Conservation (phyloP, 2,888 invertebrate genomes). For the Plagiodera versicolora region DNA sequence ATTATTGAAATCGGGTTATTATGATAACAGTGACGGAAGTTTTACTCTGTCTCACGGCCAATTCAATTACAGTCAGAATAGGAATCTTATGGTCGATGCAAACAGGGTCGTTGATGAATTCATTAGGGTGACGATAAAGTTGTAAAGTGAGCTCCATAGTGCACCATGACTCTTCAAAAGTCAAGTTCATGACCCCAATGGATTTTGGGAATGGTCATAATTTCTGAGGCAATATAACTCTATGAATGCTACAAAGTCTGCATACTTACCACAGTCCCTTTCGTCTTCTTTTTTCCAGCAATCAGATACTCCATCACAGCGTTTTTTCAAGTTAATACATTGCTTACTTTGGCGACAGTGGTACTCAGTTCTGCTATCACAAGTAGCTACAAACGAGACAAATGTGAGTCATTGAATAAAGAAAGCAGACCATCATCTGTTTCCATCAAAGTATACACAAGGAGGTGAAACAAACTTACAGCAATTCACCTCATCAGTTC, state of each 20-base stretch:
- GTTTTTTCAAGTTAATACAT: slow-evolving; percentile 63
- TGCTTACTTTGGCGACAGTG: slow-evolving; percentile 65
- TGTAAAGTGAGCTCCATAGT: too few species aligned
- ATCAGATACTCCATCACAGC: slow-evolving; percentile 68
- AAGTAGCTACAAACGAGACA: slow-evolving; percentile 52
- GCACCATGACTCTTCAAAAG: too few species aligned
- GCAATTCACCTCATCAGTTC: slow-evolving; percentile 75
- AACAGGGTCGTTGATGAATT: too few species aligned
- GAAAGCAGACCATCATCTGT: too few species aligned
- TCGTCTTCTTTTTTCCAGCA: slow-evolving; percentile 77
- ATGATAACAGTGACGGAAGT: background rate
- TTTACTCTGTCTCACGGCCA: background rate
- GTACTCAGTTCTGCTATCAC: slow-evolving; percentile 54
- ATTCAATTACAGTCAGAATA: background rate
- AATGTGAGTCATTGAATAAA: background rate
- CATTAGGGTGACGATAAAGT: too few species aligned
- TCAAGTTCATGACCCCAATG: too few species aligned
- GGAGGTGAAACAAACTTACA: slow-evolving; percentile 61
- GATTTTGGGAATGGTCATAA: too few species aligned
- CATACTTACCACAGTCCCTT: slow-evolving; percentile 71
- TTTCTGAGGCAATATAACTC: too few species aligned
- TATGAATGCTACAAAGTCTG: background rate
- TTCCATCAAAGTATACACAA: too few species aligned
- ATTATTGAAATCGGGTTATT: background rate
- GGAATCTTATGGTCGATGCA: too few species aligned